Conservation (phyloP, 2,113 vertebrate species). For the western clawed frog (Xenopus tropicalis) region DNA sequence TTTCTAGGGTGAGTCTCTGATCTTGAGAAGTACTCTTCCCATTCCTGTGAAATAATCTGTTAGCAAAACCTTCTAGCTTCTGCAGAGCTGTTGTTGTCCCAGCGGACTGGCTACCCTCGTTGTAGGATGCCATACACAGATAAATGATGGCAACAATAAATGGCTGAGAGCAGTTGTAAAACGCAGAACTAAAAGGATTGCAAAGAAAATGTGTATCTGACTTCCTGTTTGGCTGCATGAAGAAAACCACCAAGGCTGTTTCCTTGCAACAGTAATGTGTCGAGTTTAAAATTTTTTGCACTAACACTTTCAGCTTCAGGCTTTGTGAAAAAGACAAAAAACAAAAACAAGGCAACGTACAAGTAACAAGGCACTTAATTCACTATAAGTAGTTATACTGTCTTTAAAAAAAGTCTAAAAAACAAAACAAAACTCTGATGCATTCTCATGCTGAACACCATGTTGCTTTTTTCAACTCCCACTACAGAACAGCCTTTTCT, state of each 20-base stretch:
- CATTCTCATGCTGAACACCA: no score
- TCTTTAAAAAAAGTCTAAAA: no score
- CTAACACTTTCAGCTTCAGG: no score
- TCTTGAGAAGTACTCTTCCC: slow-evolving; percentile 73
- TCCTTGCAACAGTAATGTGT: slow-evolving; percentile 65
- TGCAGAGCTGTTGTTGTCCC: slow-evolving; percentile 72
- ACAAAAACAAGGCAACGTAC: no score
- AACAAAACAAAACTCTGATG: no score
- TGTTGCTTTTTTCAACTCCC: no score
- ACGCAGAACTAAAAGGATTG: slow-evolving; percentile 47
- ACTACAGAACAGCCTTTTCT: no score
- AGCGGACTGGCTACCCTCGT: slow-evolving; percentile 62
- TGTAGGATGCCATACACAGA: slow-evolving; percentile 77
- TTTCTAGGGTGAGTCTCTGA: slow-evolving; percentile 66
- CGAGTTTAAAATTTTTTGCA: no score
- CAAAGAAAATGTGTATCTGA: slow-evolving; percentile 59
- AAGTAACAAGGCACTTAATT: no score
- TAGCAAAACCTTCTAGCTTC: slow-evolving; percentile 79
- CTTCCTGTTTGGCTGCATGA: slow-evolving; percentile 81
- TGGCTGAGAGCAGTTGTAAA: slow-evolving; percentile 56
- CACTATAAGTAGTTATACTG: no score
- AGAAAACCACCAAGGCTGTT: slow-evolving; percentile 65
- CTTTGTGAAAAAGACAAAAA: no score
- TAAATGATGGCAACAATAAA: slow-evolving; percentile 19
- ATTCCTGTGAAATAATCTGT: slow-evolving; percentile 79